These are phyloP conservation scores for Ellobius talpinus DNA, from an alignment of 2,113 vertebrate species.

Conservation along the genomic window DNA sequence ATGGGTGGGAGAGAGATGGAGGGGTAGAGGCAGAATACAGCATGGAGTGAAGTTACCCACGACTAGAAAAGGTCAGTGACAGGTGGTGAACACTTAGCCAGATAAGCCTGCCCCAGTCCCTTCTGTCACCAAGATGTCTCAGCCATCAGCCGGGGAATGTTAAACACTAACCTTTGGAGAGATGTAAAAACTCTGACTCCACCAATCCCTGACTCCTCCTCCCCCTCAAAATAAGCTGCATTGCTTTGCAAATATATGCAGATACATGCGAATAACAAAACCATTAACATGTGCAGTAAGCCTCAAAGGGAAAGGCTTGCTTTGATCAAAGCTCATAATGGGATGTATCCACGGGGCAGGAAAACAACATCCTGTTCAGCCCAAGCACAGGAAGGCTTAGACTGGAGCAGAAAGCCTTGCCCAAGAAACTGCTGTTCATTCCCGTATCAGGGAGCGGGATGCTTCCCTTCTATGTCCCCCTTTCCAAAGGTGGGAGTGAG, in stretches of 20 bases:
- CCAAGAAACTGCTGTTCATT: neutral
- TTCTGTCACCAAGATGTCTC: neutral
- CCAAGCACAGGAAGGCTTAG: slow-evolving; percentile 55
- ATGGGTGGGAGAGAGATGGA: neutral
- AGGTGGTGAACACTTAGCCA: neutral
- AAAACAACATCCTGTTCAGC: slow-evolving; percentile 85
- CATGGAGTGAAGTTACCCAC: neutral
- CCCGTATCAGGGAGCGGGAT: neutral
- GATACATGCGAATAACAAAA: slow-evolving; percentile 86
- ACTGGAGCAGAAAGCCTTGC: slow-evolving; percentile 16
- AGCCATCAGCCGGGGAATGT: neutral
- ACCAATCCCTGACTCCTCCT: slow-evolving; percentile 19
- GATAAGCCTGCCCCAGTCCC: neutral
- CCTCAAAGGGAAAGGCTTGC: slow-evolving; percentile 87
- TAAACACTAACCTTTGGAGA: slow-evolving; percentile 18
- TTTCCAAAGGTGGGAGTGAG: neutral
- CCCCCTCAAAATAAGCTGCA: slow-evolving; percentile 65
- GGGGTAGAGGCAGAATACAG: neutral
- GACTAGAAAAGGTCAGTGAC: neutral
- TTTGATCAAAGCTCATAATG: slow-evolving; percentile 90
- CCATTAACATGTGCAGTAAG: slow-evolving; percentile 87
- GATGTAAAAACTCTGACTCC: slow-evolving; percentile 53
- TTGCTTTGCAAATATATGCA: slow-evolving; percentile 89
- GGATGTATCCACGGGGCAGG: slow-evolving; percentile 87
- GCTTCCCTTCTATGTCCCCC: neutral